These are phyloP conservation scores for Trachelus tabidus DNA, from an alignment of 2,888 invertebrate species.

Conservation along the genomic window DNA sequence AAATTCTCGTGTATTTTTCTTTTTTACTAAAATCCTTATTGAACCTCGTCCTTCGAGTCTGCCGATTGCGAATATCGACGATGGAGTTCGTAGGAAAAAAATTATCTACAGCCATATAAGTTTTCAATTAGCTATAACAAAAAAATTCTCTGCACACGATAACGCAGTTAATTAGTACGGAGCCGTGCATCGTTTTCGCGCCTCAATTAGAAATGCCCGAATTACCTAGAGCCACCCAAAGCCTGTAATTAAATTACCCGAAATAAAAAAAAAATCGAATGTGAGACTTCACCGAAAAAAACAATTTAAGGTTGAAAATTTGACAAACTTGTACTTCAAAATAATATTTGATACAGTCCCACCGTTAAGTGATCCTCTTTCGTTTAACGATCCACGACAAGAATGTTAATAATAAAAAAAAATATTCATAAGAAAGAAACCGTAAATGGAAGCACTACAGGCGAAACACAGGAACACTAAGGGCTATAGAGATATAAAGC, in stretches of 20 bases:
- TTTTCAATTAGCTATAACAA: background rate
- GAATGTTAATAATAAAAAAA: background rate
- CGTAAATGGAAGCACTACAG: background rate
- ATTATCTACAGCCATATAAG: background rate
- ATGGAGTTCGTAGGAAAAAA: background rate
- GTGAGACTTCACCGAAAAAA: background rate
- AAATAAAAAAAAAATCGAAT: background rate
- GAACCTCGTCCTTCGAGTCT: background rate
- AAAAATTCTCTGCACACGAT: background rate
- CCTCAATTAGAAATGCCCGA: background rate
- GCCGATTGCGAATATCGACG: background rate
- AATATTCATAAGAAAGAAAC: background rate
- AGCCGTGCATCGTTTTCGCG: background rate
- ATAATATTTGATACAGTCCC: background rate
- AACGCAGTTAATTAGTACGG: background rate
- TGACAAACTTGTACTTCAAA: background rate
- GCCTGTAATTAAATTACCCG: background rate
- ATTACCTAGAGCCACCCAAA: background rate
- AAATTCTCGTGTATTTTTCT: background rate
- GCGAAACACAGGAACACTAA: background rate
- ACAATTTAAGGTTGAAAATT: background rate
- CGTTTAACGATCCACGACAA: background rate
- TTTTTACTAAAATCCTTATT: background rate
- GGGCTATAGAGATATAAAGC: background rate
- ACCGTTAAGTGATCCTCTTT: background rate